Evolutionary conservation across 2,797 vertebrate species (phyloP), one percentile per base, ranked within the genome.

Genomic region (Streptopelia turtur): DNA sequence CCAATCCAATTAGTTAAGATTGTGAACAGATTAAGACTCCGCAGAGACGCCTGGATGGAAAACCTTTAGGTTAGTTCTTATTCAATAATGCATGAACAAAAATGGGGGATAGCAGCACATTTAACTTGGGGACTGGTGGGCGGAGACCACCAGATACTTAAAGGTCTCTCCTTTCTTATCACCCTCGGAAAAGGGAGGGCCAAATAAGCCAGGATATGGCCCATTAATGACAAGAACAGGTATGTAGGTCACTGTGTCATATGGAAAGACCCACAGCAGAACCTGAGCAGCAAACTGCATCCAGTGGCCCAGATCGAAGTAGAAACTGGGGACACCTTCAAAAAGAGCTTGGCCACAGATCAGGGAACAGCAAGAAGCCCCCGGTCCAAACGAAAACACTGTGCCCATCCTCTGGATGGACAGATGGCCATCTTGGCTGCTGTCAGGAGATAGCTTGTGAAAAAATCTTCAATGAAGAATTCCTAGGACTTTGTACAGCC

Each of bases 1-100:
- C 61, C 47, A 87, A 97, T 95, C 90, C 69, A 96, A 82, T 96
- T 95, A 93, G 56, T 63, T 89, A 60, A 82, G 90, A 71, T 17
- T 68, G 60, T 55, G 83, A 57, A 57, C 3, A 27, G 85, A 93
- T 94, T 96, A 85, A 88, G 83, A 72, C 56, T 89, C 80, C 49
- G 55, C 16, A 41, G 68, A 83, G 77, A 75, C 79, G 43, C n/a
- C 60, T 55, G 66, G 49, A 72, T 88, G 37, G 65, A 81, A 91
- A 80, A 24, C 8, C 35, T 90, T 79, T 33, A 64, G 43, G 28
- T 77, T 88, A 65, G 50, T 55, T 92, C 64, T 45, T 80, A 53
- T 22, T 94, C 60, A 78, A 80, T 70, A 89, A 5, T 12, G 17
- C 53, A 80, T 17, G 24, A 88, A 74, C 15, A 53, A 77, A 69